A percentile compares a stretch with the other conserved stretches of the same genome.
Conservation (phyloP, 2,113 vertebrate genomes). For the Strix uralensis region DNA sequence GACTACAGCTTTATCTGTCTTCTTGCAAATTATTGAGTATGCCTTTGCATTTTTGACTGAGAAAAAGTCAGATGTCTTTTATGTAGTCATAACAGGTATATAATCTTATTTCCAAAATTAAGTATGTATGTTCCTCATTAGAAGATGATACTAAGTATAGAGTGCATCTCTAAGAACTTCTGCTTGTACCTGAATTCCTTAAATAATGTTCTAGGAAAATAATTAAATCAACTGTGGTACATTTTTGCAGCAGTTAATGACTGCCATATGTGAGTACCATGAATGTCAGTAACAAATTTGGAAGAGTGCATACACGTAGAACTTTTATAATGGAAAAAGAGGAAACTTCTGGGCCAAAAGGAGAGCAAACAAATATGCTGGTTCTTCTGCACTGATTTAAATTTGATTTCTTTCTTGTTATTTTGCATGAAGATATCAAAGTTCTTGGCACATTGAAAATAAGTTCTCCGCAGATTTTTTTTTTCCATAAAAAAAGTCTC, state of each 20-base stretch:
- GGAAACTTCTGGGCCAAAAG: background rate
- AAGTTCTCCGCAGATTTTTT: background rate
- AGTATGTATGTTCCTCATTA: background rate
- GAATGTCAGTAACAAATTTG: background rate
- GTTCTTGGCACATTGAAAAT: background rate
- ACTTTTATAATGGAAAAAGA: slow-evolving; percentile 6
- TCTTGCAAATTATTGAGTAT: background rate
- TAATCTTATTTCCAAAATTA: background rate
- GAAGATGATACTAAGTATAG: background rate
- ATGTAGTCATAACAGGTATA: background rate
- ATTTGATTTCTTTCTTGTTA: background rate
- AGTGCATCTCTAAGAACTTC: background rate
- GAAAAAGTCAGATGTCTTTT: background rate
- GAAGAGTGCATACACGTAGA: background rate
- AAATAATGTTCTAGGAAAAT: background rate
- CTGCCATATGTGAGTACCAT: slow-evolving; percentile 19
- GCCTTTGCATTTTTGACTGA: background rate
- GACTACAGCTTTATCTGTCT: background rate
- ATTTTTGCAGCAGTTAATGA: slow-evolving; percentile 30
- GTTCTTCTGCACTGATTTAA: background rate
- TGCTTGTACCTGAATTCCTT: background rate
- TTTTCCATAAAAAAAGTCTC: background rate
- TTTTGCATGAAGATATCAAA: background rate
- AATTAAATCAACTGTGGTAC: background rate
- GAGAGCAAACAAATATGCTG: background rate